Conservation (phyloP, 2,113 vertebrate genomes). For the Solea senegalensis region DNA sequence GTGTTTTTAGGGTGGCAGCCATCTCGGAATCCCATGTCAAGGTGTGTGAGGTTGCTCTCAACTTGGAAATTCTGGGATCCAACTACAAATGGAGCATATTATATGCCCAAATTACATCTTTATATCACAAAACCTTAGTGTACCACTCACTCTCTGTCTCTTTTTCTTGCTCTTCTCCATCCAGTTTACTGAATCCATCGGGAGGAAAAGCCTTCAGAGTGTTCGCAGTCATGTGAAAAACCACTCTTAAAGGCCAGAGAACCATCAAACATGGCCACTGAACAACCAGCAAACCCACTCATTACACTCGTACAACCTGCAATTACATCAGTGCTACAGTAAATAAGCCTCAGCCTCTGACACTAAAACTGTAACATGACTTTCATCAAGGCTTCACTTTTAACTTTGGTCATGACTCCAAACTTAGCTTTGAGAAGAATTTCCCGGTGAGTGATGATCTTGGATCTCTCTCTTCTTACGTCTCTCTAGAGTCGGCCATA, state of each 20-base stretch:
- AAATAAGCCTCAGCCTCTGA: constrained; percentile 27
- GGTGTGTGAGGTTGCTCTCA: too few species aligned
- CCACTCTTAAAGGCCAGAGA: constrained; percentile 38
- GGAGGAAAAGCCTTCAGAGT: constrained; percentile 95
- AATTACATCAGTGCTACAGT: constrained; percentile 53
- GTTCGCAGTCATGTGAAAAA: constrained; percentile 92
- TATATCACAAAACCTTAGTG: too few species aligned
- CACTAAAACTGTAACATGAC: constrained; percentile 26
- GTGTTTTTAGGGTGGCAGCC: too few species aligned
- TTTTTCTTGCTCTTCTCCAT: constrained; percentile 34
- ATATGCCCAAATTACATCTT: too few species aligned
- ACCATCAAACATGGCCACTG: constrained; percentile 39
- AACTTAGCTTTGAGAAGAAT: constrained; percentile 14
- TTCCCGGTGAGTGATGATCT: constrained; percentile 18
- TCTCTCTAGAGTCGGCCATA: constrained; percentile 7
- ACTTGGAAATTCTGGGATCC: too few species aligned
- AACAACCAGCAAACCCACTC: constrained; percentile 42
- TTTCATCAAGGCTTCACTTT: constrained; percentile 30
- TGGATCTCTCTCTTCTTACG: constrained; percentile 1
- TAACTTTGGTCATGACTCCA: constrained; percentile 30
- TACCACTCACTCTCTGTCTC: neutral
- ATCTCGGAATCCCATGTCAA: too few species aligned
- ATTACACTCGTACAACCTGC: constrained; percentile 47
- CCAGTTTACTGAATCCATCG: constrained; percentile 90
- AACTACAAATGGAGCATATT: too few species aligned